A percentile compares a stretch with the other conserved stretches of the same genome.
phyloP scores from a whole-genome alignment of 2,113 vertebrate species.

The Xiphophorus maculatus region DNA sequence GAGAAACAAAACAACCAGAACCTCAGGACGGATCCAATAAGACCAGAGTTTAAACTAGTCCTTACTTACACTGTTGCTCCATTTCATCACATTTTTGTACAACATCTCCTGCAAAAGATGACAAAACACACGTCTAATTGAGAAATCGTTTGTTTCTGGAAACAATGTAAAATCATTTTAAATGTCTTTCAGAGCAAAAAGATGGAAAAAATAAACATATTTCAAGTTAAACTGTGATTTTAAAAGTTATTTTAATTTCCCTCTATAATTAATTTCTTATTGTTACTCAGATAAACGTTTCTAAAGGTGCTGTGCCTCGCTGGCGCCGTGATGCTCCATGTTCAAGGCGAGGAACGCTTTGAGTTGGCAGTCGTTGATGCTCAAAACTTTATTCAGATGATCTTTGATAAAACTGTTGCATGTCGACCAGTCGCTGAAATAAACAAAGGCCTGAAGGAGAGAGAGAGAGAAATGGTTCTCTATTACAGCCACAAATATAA shows the following conservation, averaged over 20 bases:
- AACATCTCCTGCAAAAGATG: slow-evolving; percentile 26
- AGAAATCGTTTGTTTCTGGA: too few species aligned
- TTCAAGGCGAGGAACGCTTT: neutral
- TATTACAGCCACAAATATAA: neutral
- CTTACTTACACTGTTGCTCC: slow-evolving; percentile 44
- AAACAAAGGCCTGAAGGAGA: slow-evolving; percentile 41
- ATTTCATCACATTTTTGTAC: slow-evolving; percentile 25
- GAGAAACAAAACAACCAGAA: neutral
- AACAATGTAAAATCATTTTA: too few species aligned
- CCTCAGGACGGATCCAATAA: too few species aligned
- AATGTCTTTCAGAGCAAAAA: too few species aligned
- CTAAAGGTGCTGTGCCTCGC: slow-evolving; percentile 6
- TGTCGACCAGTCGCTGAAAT: neutral
- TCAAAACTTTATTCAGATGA: neutral
- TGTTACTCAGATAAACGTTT: too few species aligned
- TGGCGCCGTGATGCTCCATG: neutral
- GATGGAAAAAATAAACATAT: too few species aligned
- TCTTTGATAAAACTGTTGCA: neutral
- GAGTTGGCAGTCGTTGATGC: neutral
- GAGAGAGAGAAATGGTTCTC: neutral
- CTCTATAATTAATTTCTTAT: too few species aligned
- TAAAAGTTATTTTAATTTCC: too few species aligned
- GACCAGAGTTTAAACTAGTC: neutral
- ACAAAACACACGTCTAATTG: neutral
- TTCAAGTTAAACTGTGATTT: too few species aligned